Conservation (phyloP, 2,113 vertebrate species). For the Sylvietta virens region DNA sequence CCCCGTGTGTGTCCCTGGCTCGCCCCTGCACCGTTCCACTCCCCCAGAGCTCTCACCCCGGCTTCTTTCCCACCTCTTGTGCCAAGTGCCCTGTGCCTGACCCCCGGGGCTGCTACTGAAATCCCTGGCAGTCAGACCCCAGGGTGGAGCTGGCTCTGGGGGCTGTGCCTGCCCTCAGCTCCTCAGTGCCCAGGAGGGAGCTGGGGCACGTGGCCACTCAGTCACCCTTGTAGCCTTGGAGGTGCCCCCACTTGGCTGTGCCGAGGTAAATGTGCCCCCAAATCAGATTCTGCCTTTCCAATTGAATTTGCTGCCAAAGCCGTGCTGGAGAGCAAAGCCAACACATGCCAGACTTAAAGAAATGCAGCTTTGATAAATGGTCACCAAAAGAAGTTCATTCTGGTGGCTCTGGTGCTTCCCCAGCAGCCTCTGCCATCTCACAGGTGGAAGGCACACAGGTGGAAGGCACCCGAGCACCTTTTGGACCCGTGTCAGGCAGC, state of each 20-base stretch:
- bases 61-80: background rate
- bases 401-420: background rate
- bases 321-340: background rate
- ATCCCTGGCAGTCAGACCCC: background rate
- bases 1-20: background rate
- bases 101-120: background rate
- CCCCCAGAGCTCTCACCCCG: background rate
- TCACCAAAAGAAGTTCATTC: background rate
- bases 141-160: background rate
- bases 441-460: no score
- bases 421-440: background rate
- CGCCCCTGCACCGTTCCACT: fast-evolving
- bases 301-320: background rate
- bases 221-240: fast-evolving
- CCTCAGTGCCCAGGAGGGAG: background rate
- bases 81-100: background rate
- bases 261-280: background rate
- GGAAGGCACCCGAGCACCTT: background rate
- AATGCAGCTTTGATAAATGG: background rate
- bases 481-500: background rate
- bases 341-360: background rate
- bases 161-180: background rate
- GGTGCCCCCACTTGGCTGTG: background rate
- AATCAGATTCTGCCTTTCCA: background rate
- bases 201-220: background rate